Percentiles rank a stretch among this genome's conserved stretches.
Conservation (phyloP, 2,113 vertebrate species). For the Eira barbara region DNA sequence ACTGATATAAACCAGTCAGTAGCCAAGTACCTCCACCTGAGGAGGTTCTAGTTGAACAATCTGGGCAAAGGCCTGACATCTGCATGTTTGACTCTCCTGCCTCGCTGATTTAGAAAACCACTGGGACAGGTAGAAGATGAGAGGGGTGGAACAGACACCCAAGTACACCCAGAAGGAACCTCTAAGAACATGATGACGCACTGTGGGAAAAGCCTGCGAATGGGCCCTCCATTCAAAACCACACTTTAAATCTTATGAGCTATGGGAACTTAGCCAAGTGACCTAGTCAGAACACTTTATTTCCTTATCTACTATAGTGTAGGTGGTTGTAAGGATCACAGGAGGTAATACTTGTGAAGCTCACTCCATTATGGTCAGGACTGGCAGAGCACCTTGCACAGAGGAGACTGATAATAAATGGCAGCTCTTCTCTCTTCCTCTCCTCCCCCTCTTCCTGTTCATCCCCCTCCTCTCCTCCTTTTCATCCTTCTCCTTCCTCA, state of each 20-base stretch:
- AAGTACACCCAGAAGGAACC: not conserved
- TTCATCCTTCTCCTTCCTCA: not conserved
- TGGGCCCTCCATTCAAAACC: not conserved
- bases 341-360: not conserved
- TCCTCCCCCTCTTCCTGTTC: not conserved
- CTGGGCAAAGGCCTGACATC: not conserved
- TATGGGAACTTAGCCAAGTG: not conserved
- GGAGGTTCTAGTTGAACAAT: not conserved
- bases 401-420: not conserved
- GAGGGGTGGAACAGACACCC: not conserved
- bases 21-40: not conserved
- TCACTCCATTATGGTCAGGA: not conserved
- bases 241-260: not conserved
- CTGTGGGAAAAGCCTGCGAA: not conserved
- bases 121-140: not conserved
- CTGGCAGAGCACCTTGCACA: not conserved
- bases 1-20: not conserved
- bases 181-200: not conserved
- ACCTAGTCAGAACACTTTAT: not conserved
- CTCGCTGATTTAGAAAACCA: not conserved
- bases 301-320: not conserved
- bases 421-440: not conserved
- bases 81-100: not conserved
- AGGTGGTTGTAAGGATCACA: not conserved
- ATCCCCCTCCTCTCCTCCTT: no score